Evolutionary conservation across 2,797 vertebrate species (phyloP), one percentile per base, ranked within the genome.

Genomic region (Threskiornis aethiopicus): DNA sequence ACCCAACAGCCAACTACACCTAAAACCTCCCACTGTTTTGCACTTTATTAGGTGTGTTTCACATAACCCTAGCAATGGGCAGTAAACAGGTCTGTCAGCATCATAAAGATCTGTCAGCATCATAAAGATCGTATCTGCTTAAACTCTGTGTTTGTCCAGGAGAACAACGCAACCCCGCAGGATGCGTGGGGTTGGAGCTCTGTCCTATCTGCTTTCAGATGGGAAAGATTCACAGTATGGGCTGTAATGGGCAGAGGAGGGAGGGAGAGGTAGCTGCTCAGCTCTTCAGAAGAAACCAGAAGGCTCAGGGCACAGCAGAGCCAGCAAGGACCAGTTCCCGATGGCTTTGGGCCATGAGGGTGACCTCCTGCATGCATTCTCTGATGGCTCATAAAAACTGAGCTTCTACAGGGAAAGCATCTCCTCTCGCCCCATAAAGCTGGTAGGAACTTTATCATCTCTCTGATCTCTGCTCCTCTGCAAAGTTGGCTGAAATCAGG

Each of bases 31-130:
- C 61, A 28, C 33, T 75, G 54, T 71, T 93, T 62, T 91, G 37
- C 29, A 58, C 41, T 89, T 41, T 46, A 35, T 84, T 58, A 92
- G 59, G 20, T 10, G 6, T 65, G 76, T 54, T 95, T 84, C 76
- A 47, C 13, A 24, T 37, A 44, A 57, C 22, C 69, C 69, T 20
- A 62, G 79, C 39, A 19, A 75, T 8, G 14, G 61, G 42, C 61
- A 93, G 57, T 49, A 81, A 96, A 65, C 81, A 87, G 71, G n/a
- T 87, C 86, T 93, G 59, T 89, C 95, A 89, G 81, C 69, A 52
- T 33, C 62, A 69, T 24, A 92, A 90, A 87, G 65, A 85, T 87
- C 86, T 93, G 59, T 89, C 95, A 89, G 81, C 69, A 52, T 33
- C 62, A 69, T 24, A 92, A 90, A 87, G 65, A 85, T 71, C 2